Evolutionary conservation across 2,888 invertebrate genomes (phyloP).

Genomic region (Tanaodytes sp.): DNA sequence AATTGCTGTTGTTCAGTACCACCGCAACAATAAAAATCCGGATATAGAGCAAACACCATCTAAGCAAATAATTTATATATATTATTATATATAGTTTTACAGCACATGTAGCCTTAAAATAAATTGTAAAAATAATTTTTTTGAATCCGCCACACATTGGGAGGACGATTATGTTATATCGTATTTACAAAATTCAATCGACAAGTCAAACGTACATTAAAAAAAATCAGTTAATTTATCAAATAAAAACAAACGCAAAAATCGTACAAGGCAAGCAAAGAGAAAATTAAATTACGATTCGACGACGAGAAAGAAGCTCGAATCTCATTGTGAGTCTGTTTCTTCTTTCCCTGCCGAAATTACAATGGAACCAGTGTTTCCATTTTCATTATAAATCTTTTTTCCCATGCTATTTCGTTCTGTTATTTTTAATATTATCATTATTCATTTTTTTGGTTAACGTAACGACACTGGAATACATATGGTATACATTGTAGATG

Average conservation of each 20-base stretch:
- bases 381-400: no score
- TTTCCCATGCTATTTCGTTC: no score
- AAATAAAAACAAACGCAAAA: slow-evolving; percentile 3
- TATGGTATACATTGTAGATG: slow-evolving; percentile 17
- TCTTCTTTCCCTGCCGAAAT: slow-evolving; percentile 12
- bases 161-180: slow-evolving; percentile 40
- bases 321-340: neutral
- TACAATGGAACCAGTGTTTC: slow-evolving; percentile 8
- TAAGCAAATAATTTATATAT: slow-evolving; percentile 27
- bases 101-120: slow-evolving; percentile 47
- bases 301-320: neutral
- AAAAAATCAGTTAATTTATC: slow-evolving; percentile 17
- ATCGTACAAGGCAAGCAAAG: neutral
- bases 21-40: no score
- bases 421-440: neutral
- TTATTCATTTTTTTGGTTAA: slow-evolving; percentile 38
- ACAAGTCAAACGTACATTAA: slow-evolving; percentile 34
- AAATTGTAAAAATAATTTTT: slow-evolving; percentile 53
- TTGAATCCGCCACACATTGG: slow-evolving; percentile 39
- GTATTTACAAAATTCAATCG: slow-evolving; percentile 47
- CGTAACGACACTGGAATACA: slow-evolving; percentile 41
- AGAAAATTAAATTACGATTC: slow-evolving; percentile 33
- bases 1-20: no score
- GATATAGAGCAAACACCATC: no score
- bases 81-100: slow-evolving; percentile 52